phyloP scores from a whole-genome alignment of 1,140 invertebrate species.

The Drosophila burlai region DNA sequence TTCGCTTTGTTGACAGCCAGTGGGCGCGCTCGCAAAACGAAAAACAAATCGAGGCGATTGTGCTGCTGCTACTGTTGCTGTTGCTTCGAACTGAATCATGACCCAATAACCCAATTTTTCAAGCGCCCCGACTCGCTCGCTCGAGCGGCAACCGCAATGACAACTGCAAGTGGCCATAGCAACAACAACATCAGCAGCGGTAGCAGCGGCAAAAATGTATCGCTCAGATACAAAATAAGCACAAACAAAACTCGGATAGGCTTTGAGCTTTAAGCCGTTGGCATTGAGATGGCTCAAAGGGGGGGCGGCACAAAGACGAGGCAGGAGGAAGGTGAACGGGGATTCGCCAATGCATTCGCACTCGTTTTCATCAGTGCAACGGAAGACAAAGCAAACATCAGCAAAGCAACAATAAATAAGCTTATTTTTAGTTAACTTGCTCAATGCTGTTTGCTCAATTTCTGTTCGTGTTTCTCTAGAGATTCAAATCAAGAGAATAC shows the following conservation, averaged over 20 bases:
- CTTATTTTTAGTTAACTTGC: constrained; percentile 67
- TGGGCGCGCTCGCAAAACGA: constrained; percentile 64
- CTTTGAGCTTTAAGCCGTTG: constrained; percentile 66
- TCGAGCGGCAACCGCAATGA: constrained; percentile 66
- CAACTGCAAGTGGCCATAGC: constrained; percentile 54
- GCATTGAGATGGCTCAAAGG: constrained; percentile 23
- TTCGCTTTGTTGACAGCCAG: constrained; percentile 67
- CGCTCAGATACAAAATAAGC: constrained; percentile 62
- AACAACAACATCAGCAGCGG: constrained; percentile 31
- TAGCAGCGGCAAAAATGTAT: constrained; percentile 63
- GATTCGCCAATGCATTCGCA: constrained; percentile 34
- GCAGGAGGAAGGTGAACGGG: constrained; percentile 47
- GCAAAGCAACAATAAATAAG: constrained; percentile 63
- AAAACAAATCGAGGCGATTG: constrained; percentile 80
- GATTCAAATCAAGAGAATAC: constrained; percentile 35
- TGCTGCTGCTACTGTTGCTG: constrained; percentile 39
- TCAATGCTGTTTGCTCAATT: constrained; percentile 33
- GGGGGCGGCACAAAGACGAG: constrained; percentile 3
- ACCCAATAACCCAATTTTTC: constrained; percentile 81
- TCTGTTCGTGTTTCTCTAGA: constrained; percentile 27
- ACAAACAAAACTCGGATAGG: constrained; percentile 53
- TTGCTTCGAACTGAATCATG: constrained; percentile 82
- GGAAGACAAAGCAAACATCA: constrained; percentile 62
- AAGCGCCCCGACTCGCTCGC: constrained; percentile 56
- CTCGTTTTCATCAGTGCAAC: constrained; percentile 68